Conservation (phyloP, 2,113 vertebrate species). For the Cochlearius cochlearius region DNA sequence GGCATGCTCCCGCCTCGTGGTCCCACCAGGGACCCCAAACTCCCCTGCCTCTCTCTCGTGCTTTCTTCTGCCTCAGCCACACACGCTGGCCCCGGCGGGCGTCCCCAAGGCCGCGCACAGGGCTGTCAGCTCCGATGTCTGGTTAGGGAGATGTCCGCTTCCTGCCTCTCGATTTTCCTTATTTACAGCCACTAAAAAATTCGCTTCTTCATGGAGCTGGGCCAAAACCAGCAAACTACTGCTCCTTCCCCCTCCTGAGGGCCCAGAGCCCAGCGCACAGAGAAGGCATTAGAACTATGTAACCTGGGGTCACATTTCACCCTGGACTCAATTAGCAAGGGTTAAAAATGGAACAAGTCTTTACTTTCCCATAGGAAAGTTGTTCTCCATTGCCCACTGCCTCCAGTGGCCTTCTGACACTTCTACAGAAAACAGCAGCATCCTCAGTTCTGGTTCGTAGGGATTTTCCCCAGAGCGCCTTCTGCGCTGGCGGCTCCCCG, state of each 20-base stretch:
- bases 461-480: not conserved
- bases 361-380: slow-evolving; percentile 76
- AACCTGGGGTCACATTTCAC: slow-evolving; percentile 68
- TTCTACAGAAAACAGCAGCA: not conserved
- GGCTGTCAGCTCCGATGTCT: not conserved
- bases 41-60: not conserved
- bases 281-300: slow-evolving; percentile 67
- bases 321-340: slow-evolving; percentile 72
- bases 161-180: not conserved
- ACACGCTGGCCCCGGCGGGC: accelerated
- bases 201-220: not conserved
- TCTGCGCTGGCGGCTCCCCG: not conserved
- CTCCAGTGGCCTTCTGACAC: slow-evolving; percentile 32
- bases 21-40: not conserved
- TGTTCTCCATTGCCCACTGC: not conserved
- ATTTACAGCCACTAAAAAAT: slow-evolving; percentile 37
- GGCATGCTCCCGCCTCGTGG: accelerated
- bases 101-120: not conserved
- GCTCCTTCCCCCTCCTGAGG: slow-evolving; percentile 37
- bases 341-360: slow-evolving; percentile 72
- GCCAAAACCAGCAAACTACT: slow-evolving; percentile 61
- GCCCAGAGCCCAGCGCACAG: slow-evolving; percentile 14
- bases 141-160: not conserved
- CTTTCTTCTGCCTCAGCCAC: not conserved
- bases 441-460: not conserved